A percentile compares a stretch with the other conserved stretches of the same genome.
Evolutionary conservation across 1,140 invertebrate species (phyloP).

Genomic region (Hermetia illucens): DNA sequence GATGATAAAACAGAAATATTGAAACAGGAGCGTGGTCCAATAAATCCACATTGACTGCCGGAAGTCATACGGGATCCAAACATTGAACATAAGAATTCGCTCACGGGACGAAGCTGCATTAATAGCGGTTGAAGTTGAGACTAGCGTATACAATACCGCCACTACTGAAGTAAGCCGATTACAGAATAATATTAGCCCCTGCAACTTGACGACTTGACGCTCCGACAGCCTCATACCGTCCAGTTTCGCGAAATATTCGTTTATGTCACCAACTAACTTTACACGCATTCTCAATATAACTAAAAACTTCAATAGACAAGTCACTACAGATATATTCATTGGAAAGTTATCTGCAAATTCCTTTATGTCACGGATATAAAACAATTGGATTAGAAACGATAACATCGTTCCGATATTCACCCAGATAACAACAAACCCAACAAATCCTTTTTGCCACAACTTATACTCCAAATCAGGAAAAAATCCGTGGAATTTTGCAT

Average conservation of each 20-base stretch:
- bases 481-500: too few species aligned
- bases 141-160: slow-evolving; percentile 2
- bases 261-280: slow-evolving; percentile 2
- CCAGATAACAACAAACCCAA: too few species aligned
- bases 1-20: slow-evolving; percentile 2
- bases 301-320: slow-evolving; percentile 4
- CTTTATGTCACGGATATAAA: slow-evolving; percentile 3
- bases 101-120: too few species aligned
- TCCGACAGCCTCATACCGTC: too few species aligned
- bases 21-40: slow-evolving; percentile 3
- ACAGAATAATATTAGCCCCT: slow-evolving; percentile 4
- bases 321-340: slow-evolving; percentile 4
- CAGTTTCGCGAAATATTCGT: too few species aligned
- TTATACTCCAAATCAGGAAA: too few species aligned
- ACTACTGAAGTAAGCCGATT: slow-evolving; percentile 1
- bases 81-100: too few species aligned
- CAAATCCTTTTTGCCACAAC: too few species aligned
- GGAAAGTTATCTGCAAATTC: slow-evolving; percentile 6
- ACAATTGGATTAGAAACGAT: too few species aligned
- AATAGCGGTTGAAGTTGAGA: too few species aligned
- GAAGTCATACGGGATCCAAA: slow-evolving; percentile 4
- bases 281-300: slow-evolving; percentile 1
- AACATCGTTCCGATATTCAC: too few species aligned
- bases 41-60: background rate
- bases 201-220: too few species aligned